These are phyloP conservation scores for Anagrus nilaparvatae DNA, from an alignment of 1,140 invertebrate species.

Conservation along the genomic window DNA sequence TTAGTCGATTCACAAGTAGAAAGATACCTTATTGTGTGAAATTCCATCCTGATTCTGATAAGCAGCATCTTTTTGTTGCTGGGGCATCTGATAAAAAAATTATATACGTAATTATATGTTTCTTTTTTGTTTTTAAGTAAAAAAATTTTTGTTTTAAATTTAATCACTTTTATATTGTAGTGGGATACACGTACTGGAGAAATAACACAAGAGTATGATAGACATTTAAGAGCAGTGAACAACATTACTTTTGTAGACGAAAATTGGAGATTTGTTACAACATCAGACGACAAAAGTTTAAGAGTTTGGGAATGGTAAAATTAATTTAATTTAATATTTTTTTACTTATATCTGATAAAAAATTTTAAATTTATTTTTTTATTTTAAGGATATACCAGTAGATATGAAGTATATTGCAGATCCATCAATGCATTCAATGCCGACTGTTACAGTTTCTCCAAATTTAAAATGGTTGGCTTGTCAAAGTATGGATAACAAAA, in stretches of 20 bases:
- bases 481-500: slow-evolving; percentile 99
- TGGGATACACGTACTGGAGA: slow-evolving; percentile 94
- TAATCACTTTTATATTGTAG: slow-evolving; percentile 43
- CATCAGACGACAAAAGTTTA: slow-evolving; percentile 97
- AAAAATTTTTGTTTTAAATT: no score
- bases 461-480: slow-evolving; percentile 99
- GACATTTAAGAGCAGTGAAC: slow-evolving; percentile 97
- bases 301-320: slow-evolving; percentile 97
- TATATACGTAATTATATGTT: slow-evolving; percentile 71
- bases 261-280: slow-evolving; percentile 93
- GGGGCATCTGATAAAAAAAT: slow-evolving; percentile 99
- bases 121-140: no score
- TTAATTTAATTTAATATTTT: no score
- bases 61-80: slow-evolving; percentile 95
- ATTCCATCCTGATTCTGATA: slow-evolving; percentile 95
- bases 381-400: slow-evolving; percentile 89
- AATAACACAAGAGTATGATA: slow-evolving; percentile 96
- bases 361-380: no score
- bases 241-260: slow-evolving; percentile 99
- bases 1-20: slow-evolving; percentile 84
- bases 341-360: no score
- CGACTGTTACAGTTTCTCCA: slow-evolving; percentile 85
- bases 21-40: slow-evolving; percentile 97
- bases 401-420: slow-evolving; percentile 99
- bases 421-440: slow-evolving; percentile 98